These are phyloP conservation scores for Aleiodes alternator DNA, from an alignment of 2,888 invertebrate genomes.

Conservation along the genomic window DNA sequence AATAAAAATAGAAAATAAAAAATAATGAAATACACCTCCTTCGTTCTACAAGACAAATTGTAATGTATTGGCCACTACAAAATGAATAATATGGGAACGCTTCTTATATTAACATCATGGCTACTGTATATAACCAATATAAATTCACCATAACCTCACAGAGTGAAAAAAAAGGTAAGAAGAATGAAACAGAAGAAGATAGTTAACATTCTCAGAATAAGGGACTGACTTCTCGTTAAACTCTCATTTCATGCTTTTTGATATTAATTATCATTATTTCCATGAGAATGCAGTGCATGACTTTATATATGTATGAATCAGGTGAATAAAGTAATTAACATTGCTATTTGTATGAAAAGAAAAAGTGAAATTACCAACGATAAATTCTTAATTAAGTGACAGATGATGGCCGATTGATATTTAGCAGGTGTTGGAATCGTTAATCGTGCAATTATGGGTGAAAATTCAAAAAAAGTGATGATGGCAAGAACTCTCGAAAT, in stretches of 20 bases:
- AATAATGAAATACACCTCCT: constrained; percentile 7
- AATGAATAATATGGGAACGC: constrained; percentile 52
- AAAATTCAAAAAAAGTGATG: constrained; percentile 58
- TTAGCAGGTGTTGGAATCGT: constrained; percentile 62
- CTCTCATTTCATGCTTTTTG: constrained; percentile 2
- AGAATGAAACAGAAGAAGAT: background rate
- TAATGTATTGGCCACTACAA: constrained; percentile 64
- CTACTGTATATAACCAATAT: constrained; percentile 24
- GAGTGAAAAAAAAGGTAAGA: constrained; percentile 5
- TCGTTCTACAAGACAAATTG: constrained; percentile 67
- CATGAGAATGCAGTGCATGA: constrained; percentile 3
- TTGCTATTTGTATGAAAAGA: too few species aligned
- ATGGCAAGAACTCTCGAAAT: constrained; percentile 62
- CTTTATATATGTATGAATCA: background rate
- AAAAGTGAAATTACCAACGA: too few species aligned
- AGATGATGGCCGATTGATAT: constrained; percentile 29
- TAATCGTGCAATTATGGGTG: constrained; percentile 61
- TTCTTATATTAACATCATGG: constrained; percentile 5
- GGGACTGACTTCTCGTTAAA: constrained; percentile 7
- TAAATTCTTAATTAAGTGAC: constrained; percentile 17
- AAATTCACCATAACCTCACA: constrained; percentile 16
- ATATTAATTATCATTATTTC: constrained; percentile 35
- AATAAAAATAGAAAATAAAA: constrained; percentile 18
- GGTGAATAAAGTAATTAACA: constrained; percentile 28
- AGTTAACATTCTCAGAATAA: constrained; percentile 14